Percentiles rank a stretch among this genome's conserved stretches.
phyloP scores from a whole-genome alignment of 2,888 invertebrate species.

The Ornithoptera alexandrae region DNA sequence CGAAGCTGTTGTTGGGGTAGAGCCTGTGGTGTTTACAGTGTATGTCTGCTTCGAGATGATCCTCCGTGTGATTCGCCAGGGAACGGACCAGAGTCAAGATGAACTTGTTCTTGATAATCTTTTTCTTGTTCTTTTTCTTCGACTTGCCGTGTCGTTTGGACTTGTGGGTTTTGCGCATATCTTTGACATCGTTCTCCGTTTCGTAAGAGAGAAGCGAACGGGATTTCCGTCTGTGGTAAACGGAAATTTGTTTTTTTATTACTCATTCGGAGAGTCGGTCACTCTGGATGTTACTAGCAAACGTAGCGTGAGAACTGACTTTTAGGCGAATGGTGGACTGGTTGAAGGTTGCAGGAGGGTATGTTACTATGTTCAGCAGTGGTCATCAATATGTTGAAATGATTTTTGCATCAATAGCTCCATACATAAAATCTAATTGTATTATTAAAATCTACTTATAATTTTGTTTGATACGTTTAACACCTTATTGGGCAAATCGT shows the following conservation, averaged over 20 bases:
- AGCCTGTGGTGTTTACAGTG: constrained; percentile 56
- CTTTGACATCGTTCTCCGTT: constrained; percentile 31
- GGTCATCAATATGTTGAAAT: no score
- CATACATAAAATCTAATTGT: no score
- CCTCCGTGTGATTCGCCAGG: constrained; percentile 45
- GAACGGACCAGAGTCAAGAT: constrained; percentile 55
- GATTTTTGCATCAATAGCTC: no score
- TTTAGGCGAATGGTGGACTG: no score
- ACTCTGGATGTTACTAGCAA: no score
- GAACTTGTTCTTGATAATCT: constrained; percentile 61
- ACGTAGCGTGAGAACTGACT: no score
- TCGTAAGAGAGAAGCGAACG: constrained; percentile 59
- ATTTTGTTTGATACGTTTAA: no score
- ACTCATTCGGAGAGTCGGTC: no score
- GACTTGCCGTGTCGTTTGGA: constrained; percentile 36
- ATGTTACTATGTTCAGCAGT: no score
- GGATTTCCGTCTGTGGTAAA: constrained; percentile 51
- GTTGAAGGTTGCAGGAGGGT: no score
- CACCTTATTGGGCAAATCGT: no score
- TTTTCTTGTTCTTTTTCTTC: constrained; percentile 38
- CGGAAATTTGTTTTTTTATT: neutral
- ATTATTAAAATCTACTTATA: no score
- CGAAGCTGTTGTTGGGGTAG: constrained; percentile 65
- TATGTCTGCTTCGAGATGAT: constrained; percentile 64
- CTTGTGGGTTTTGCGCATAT: constrained; percentile 37